phyloP scores from a whole-genome alignment of 2,797 vertebrate species.

The Myotis daubentonii region DNA sequence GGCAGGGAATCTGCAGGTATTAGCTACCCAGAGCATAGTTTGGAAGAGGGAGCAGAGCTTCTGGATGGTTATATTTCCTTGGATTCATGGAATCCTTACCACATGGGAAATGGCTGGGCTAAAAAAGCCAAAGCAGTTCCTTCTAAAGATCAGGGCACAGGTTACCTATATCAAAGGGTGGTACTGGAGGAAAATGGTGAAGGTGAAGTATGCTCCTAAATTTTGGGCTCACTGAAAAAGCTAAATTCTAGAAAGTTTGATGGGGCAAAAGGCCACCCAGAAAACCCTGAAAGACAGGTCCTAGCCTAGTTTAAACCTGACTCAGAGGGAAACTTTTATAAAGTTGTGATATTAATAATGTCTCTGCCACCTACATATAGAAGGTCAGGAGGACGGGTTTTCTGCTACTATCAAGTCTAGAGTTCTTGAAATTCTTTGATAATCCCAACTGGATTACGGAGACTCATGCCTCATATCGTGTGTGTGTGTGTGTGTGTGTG shows the following conservation, averaged over 20 bases:
- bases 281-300: not conserved
- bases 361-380: not conserved
- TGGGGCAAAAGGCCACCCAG: not conserved
- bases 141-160: not conserved
- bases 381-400: not conserved
- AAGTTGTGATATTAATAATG: not conserved
- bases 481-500: not conserved
- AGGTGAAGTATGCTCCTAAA: not conserved
- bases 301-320: not conserved
- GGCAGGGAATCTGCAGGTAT: not conserved
- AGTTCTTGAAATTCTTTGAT: slow-evolving; percentile 22
- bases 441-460: not conserved
- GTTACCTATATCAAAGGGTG: not conserved
- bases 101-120: not conserved
- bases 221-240: not conserved
- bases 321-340: not conserved
- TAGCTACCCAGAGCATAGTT: not conserved
- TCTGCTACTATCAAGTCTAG: slow-evolving; percentile 12
- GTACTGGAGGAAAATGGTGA: not conserved
- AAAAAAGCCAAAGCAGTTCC: not conserved
- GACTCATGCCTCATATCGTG: not conserved
- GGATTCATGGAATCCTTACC: not conserved
- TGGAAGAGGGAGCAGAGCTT: not conserved
- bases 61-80: not conserved
- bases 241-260: slow-evolving; percentile 14